A percentile compares a stretch with the other conserved stretches of the same genome.
Conservation (phyloP, 2,797 vertebrate species). For the Eupleurogrammus muticus region DNA sequence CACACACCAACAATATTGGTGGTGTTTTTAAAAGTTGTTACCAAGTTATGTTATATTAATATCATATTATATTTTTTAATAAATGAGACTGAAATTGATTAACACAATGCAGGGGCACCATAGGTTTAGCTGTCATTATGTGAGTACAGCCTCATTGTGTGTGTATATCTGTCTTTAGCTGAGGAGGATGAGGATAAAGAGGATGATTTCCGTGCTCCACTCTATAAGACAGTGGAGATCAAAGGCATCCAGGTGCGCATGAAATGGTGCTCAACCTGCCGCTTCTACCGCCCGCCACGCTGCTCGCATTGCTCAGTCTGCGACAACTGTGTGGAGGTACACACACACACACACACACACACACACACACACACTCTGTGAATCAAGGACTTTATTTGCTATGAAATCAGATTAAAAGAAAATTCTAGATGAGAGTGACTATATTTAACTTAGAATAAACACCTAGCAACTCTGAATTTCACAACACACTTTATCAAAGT, state of each 20-base stretch:
- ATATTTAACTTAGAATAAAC: background rate
- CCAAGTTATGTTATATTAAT: background rate
- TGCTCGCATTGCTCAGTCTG: constrained; percentile 99
- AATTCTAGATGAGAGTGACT: too few species aligned
- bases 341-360: constrained; percentile 7
- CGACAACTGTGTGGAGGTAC: constrained; percentile 98
- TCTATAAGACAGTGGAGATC: constrained; percentile 98
- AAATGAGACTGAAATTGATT: background rate
- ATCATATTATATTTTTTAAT: background rate
- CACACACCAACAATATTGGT: background rate
- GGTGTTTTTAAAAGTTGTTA: background rate
- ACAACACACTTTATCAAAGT: constrained; percentile 17
- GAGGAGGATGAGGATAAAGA: constrained; percentile 99
- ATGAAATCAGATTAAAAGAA: background rate
- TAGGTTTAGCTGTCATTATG: background rate
- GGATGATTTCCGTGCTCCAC: constrained; percentile 96
- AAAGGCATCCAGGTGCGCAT: constrained; percentile 97
- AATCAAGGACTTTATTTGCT: background rate
- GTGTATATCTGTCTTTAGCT: constrained; percentile 77
- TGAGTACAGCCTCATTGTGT: background rate
- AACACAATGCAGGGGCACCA: background rate
- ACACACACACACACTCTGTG: background rate
- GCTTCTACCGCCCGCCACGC: constrained; percentile 96
- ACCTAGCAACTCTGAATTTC: constrained; percentile 18
- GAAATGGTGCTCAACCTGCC: constrained; percentile 99